Base-by-base conservation (phyloP, 2,888 invertebrate species). In the Galerucella nymphaeae region DNA sequence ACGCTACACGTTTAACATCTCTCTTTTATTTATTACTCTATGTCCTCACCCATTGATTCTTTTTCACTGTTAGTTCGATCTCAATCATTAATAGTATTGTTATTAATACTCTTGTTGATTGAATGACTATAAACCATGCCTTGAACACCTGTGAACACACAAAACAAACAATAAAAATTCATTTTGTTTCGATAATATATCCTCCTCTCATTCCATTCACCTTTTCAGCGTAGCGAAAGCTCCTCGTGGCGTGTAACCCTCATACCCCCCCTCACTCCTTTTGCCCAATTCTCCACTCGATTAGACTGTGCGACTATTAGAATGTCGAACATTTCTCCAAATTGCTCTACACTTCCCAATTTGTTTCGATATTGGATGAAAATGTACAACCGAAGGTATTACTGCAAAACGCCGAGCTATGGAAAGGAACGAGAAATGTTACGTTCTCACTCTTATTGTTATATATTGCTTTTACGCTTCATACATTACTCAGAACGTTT, bases 261-360 rank as follows among this genome's bases (percentile, higher is more conserved):
- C 41, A 66, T 20, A 59, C 59, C 38, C 59, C 42, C 16, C 20
- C 61, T 16, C 16, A 57, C 66, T 18, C 41, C 57, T 18, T 30
- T 55, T 20, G 5, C 38, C 66, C 65, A 66, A 69, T 69, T 41
- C 61, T 72, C 72, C 65, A 42, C 64, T 72, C 72, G 72, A 72
- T 72, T 72, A 72, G 66, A 42, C 23, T 23, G 57, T 16, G 68
- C 72, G 61, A 72, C 69, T 69, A 72, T 72, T 69, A 72, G 69
- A 72, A 72, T 72, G 72, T 69, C 69, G 68, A 72, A 72, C 72
- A 69, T 68, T 66, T 72, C 68, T 41, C 64, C 53, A 72, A 72
- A 72, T 72, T 69, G 72, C 69, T 72, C 58, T 48, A 65, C 72
- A 72, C 59, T 66, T 72, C 65, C 66, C 69, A 72, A 65, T 72